Evolutionary conservation across 2,888 invertebrate species (phyloP), one percentile per base, ranked within the genome.

Genomic region (Horisme vitalbata): DNA sequence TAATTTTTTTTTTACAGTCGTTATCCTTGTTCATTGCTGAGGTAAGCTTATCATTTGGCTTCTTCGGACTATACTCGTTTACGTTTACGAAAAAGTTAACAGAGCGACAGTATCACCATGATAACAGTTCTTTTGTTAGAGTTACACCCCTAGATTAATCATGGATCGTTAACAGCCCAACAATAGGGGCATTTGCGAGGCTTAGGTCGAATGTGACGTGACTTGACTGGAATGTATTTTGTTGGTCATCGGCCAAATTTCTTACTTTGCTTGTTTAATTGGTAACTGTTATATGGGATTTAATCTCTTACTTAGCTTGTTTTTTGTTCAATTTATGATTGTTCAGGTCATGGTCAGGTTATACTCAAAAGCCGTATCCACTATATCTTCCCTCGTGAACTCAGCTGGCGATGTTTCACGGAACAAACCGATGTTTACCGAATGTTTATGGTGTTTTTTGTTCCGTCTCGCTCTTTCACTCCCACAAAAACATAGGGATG

Each of bases 371-470:
- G 23, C 36, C 44, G 23, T 53, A 58, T 73, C 76, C 78, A 75
- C 58, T 63, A 45, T 65, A 68, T 64, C 41, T 72, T 65, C 61
- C 53, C 75, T 52, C 57, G 55, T 64, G 61, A 68, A 71, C 68
- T 68, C 69, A 62, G 65, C 64, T 68, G 68, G 63, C 76, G 65
- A 60, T 66, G 63, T 51, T 51, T 58, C 58, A 71, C 86, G 85
- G 73, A 78, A 75, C 57, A 44, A 55, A 55, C 78, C 88, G 88
- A 85, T 60, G 62, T 56, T 54, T 51, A 37, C 79, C 88, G 88
- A 88, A 80, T 71, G 71, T 70, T 76, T 70, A 79, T 79, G 79
- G 79, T 78, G 75, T 78, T 82, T 82, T 75, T 72, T 72, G 56
- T 60, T 70, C 74, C 50, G 58, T 87, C 86, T 77, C 79, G 54